Evolutionary conservation across 1,140 invertebrate species (phyloP), one percentile per base, ranked within the genome.

Genomic region (silkworm (Bombyx mori)): DNA sequence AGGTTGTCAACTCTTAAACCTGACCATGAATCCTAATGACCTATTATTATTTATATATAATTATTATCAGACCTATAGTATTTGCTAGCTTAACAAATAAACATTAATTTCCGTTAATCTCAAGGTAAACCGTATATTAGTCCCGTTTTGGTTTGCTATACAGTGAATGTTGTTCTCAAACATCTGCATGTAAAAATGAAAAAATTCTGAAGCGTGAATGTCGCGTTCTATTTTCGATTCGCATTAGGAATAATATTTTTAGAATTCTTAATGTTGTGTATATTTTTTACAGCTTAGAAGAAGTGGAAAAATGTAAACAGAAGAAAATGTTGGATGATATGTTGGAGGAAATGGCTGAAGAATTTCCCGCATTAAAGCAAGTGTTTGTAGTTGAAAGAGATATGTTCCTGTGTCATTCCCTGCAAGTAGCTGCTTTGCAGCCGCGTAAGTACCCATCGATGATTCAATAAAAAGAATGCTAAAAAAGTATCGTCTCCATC

Each of bases 371-470:
- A 1, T 88, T 99, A 6, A 94, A 93, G 56, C 90, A 93, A 72
- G 98, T 99, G 4, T 98, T 99, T 85, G 94, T 99, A 0, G 90
- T 94, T 44, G 98, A 99, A 83, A 88, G 98, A 55, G 98, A 99
- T 86, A 89, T 96, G 52, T 98, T 92, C 86, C 88, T 99, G 12
- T 95, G 97, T 7, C 92, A 97, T 79, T 96, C 96, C 1, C 81
- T 99, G 22, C 94, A 97, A 76, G 69, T 92, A 46, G 95, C 95
- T 10, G 93, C 94, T 1, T 47, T 81, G 50, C 69, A 89, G 54
- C 83, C 89, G 1, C 77, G 82, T 82, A 73, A 70, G 63, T 86
- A 46, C 56, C 72, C 6, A 46, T 35, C 2, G 3, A 6, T 49
- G 6, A 12, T 9, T 12, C n/a, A 0, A 18, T 7, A 42, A 51